phyloP scores from a whole-genome alignment of 2,113 vertebrate genomes.

The Brienomyrus brachyistius region DNA sequence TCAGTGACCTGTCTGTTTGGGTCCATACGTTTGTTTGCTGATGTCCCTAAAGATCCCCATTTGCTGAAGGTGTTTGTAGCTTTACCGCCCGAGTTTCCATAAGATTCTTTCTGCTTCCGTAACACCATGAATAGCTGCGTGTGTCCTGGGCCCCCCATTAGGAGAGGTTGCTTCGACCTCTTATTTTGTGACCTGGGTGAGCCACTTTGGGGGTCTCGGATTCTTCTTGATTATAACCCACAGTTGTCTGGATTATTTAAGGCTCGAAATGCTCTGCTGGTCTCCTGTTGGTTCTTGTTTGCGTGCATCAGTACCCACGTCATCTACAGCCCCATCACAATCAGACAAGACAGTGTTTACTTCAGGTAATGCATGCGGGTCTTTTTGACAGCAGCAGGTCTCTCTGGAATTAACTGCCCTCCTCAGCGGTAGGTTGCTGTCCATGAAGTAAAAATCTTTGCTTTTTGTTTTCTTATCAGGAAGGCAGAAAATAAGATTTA shows the following conservation, averaged over 20 bases:
- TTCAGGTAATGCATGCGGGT: background rate
- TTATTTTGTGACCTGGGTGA: constrained; percentile 30
- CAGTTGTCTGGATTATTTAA: constrained; percentile 19
- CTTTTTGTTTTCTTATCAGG: constrained; percentile 54
- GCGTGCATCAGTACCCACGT: background rate
- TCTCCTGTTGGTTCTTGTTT: background rate
- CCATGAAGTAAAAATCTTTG: constrained; percentile 40
- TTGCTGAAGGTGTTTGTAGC: background rate
- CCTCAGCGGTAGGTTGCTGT: constrained; percentile 38
- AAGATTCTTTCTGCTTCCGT: background rate
- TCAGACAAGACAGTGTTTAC: background rate
- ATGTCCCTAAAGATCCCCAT: background rate
- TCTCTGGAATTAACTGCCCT: constrained; percentile 10
- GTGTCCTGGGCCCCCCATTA: constrained; percentile 20
- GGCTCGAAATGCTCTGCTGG: constrained; percentile 27
- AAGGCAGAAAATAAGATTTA: constrained; percentile 54
- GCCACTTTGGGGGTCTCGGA: constrained; percentile 25
- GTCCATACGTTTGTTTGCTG: background rate
- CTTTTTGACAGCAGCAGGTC: background rate
- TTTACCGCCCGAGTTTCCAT: background rate
- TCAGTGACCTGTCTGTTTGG: background rate
- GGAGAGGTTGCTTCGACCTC: constrained; percentile 20
- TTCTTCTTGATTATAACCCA: constrained; percentile 32
- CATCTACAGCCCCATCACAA: background rate
- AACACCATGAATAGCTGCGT: background rate